Evolutionary conservation across 2,888 invertebrate genomes (phyloP).

Genomic region (Spodoptera picta): DNA sequence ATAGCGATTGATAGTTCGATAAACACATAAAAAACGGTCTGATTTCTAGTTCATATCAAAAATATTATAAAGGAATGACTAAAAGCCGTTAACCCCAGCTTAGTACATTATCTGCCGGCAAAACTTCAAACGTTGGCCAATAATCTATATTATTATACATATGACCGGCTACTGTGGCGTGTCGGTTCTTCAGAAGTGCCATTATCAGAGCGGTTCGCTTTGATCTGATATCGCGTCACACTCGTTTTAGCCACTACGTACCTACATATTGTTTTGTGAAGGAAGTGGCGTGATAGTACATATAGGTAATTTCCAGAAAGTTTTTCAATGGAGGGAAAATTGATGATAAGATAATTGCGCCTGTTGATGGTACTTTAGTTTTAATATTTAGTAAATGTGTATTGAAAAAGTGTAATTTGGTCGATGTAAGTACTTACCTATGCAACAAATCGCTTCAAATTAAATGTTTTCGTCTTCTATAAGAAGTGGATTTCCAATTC

Average conservation of each 20-base stretch:
- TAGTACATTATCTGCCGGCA: conserved; percentile 61
- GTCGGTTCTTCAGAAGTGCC: conserved; percentile 74
- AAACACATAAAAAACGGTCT: conserved; percentile 28
- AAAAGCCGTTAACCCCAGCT: conserved; percentile 48
- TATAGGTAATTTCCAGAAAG: conserved; percentile 48
- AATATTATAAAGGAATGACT: conserved; percentile 29
- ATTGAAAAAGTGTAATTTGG: no score
- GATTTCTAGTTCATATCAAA: conserved; percentile 40
- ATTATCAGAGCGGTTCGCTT: conserved; percentile 72
- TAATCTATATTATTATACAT: conserved; percentile 69
- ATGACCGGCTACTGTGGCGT: conserved; percentile 75
- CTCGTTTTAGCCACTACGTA: conserved; percentile 72
- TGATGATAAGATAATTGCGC: conserved; percentile 32
- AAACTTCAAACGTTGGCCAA: conserved; percentile 70
- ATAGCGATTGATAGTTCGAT: conserved; percentile 23
- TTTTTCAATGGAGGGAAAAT: conserved; percentile 36
- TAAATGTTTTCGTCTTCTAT: no score
- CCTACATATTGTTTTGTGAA: conserved; percentile 76
- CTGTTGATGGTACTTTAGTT: conserved; percentile 3
- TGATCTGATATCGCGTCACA: conserved; percentile 77
- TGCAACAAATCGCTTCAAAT: no score
- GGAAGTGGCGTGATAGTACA: conserved; percentile 40
- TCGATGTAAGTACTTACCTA: no score
- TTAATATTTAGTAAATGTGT: no score
- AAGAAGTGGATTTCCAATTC: no score